Conservation (phyloP, 2,113 vertebrate species). For the Ciconia stormi region DNA sequence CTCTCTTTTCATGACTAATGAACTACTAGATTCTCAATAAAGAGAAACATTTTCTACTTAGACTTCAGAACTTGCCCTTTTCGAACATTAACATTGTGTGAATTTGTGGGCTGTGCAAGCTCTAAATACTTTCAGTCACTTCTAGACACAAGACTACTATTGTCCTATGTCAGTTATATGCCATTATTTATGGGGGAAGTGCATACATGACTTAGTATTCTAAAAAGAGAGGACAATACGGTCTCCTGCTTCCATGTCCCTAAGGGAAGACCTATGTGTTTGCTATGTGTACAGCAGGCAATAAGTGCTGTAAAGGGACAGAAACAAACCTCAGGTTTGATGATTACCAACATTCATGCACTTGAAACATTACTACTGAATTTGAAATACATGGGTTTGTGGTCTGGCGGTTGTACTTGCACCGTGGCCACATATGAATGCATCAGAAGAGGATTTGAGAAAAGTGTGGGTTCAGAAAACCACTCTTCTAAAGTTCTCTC, state of each 20-base stretch:
- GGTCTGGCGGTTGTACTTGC: neutral
- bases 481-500: neutral
- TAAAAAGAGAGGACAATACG: neutral
- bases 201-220: neutral
- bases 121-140: neutral
- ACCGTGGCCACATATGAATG: neutral
- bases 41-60: neutral
- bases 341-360: neutral
- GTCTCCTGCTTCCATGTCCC: neutral
- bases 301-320: neutral
- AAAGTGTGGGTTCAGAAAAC: neutral
- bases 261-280: neutral
- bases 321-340: neutral
- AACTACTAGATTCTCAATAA: neutral
- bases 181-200: neutral
- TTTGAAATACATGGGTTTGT: neutral
- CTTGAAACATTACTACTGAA: neutral
- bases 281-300: neutral
- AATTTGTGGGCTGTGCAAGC: neutral
- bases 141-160: neutral
- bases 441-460: neutral
- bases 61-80: neutral
- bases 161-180: neutral
- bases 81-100: neutral
- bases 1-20: neutral